Percentiles rank a stretch among this genome's conserved stretches.
Evolutionary conservation across 1,140 invertebrate genomes (phyloP).

Genomic region (Bombus picipes): DNA sequence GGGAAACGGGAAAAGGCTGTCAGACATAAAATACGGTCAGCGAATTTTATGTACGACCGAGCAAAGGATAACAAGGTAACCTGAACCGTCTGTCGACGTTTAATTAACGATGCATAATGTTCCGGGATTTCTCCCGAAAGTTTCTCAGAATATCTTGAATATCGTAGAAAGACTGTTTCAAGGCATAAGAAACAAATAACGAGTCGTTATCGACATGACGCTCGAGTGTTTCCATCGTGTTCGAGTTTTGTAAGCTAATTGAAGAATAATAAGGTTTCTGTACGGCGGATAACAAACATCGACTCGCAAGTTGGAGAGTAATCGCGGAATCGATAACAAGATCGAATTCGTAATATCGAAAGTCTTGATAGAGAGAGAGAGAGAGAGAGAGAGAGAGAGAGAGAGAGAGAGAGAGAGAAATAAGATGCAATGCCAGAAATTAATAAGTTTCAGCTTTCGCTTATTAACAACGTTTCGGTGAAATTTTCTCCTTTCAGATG

Average conservation of each 20-base stretch:
- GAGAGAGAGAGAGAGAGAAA: not conserved
- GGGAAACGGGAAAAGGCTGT: too few relatives aligned
- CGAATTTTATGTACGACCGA: too few relatives aligned
- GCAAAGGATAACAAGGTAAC: too few relatives aligned
- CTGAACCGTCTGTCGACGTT: not conserved
- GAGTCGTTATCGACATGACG: not conserved
- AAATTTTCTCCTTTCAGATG: not conserved
- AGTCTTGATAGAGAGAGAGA: not conserved
- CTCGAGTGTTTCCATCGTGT: too few relatives aligned
- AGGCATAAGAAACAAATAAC: not conserved
- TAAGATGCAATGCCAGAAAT: not conserved
- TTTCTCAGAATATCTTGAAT: too few relatives aligned
- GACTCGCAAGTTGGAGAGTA: not conserved
- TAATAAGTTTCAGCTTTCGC: not conserved
- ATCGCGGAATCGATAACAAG: not conserved
- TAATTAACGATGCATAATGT: not conserved
- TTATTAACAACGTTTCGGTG: not conserved
- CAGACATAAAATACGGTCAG: too few relatives aligned
- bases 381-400: too few relatives aligned
- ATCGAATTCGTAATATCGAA: not conserved
- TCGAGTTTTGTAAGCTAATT: not conserved
- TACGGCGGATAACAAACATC: not conserved
- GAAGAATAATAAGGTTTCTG: not conserved
- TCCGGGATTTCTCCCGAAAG: too few relatives aligned
- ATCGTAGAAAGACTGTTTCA: not conserved